These are phyloP conservation scores for Acronicta alni DNA, from an alignment of 2,888 invertebrate genomes.

Conservation along the genomic window DNA sequence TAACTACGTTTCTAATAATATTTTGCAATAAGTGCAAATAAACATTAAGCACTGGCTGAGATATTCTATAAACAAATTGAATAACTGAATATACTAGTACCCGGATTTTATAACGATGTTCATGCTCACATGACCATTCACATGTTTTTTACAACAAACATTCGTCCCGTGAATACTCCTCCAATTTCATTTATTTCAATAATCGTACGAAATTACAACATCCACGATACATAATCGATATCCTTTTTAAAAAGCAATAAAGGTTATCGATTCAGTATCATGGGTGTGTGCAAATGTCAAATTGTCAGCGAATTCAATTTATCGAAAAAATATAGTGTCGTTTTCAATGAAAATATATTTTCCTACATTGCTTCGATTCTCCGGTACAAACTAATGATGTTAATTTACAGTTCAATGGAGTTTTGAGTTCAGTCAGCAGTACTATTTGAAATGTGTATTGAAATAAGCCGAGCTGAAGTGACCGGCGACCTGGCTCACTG, in stretches of 20 bases:
- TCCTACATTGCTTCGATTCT: conserved; percentile 7
- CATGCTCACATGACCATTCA: conserved; percentile 9
- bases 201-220: not conserved
- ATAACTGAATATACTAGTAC: conserved; percentile 1
- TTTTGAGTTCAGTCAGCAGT: conserved; percentile 21
- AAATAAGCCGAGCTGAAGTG: conserved; percentile 30
- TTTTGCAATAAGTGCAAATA: too few relatives aligned
- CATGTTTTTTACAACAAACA: conserved; percentile 8
- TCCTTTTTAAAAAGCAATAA: too few relatives aligned
- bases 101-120: not conserved
- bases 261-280: too few relatives aligned
- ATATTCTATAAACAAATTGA: not conserved
- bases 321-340: conserved; percentile 10
- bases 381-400: conserved; percentile 30
- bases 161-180: too few relatives aligned
- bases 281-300: conserved; percentile 18
- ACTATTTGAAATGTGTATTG: conserved; percentile 43
- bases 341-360: conserved; percentile 9
- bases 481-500: conserved; percentile 23
- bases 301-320: conserved; percentile 4
- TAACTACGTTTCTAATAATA: not conserved
- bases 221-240: not conserved
- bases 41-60: not conserved
- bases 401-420: conserved; percentile 41
- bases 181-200: too few relatives aligned